Conservation (phyloP, 2,888 invertebrate genomes). For the Meandrusa payeni region DNA sequence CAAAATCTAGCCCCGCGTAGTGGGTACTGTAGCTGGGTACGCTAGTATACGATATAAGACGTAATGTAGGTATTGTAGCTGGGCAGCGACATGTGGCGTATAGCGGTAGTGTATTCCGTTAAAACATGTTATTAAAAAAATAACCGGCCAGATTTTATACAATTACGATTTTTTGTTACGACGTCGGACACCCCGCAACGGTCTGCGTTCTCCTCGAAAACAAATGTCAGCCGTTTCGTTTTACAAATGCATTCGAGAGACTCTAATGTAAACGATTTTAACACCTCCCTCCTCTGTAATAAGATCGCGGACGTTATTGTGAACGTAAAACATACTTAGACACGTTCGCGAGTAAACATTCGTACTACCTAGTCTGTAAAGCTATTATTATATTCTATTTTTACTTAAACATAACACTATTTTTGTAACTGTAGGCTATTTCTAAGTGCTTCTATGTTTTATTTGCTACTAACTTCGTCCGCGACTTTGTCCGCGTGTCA, state of each 20-base stretch:
- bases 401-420: too few species aligned
- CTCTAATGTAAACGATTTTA: background rate
- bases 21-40: background rate
- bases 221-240: slow-evolving; percentile 28
- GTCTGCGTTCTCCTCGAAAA: slow-evolving; percentile 41
- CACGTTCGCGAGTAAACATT: slow-evolving; percentile 5
- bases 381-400: slow-evolving; percentile 3
- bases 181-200: slow-evolving; percentile 41
- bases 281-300: background rate
- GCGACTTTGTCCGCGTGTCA: too few species aligned
- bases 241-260: slow-evolving; percentile 17
- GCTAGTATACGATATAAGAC: background rate
- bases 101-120: slow-evolving; percentile 29
- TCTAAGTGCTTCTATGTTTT: too few species aligned
- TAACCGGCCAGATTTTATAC: slow-evolving; percentile 46
- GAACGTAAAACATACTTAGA: too few species aligned
- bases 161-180: slow-evolving; percentile 41
- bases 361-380: slow-evolving; percentile 2
- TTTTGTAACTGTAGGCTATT: too few species aligned
- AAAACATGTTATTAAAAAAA: slow-evolving; percentile 37
- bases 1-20: too few species aligned
- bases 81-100: slow-evolving; percentile 24
- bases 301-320: background rate
- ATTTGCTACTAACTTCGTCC: too few species aligned
- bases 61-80: slow-evolving; percentile 9